Percentiles rank a stretch among this genome's conserved stretches.
Evolutionary conservation across 2,113 vertebrate genomes (phyloP).

Genomic region (Chunga burmeisteri): DNA sequence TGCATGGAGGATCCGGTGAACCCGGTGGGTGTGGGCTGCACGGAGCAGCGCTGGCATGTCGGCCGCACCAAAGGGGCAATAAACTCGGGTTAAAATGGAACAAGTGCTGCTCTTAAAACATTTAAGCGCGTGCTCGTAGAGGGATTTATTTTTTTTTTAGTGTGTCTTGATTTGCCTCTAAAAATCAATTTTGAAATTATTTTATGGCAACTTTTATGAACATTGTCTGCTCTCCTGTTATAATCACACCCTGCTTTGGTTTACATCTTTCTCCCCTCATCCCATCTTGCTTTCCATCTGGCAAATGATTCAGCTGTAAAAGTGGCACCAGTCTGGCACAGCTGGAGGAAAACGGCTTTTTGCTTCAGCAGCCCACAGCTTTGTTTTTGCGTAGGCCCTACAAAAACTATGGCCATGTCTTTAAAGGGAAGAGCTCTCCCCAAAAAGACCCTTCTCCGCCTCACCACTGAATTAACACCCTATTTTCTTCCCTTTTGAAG

Average conservation of each 20-base stretch:
- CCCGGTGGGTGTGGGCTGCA: neutral
- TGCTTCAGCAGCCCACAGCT: neutral
- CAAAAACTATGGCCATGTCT: neutral
- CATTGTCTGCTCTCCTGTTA: neutral
- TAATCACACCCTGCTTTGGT: neutral
- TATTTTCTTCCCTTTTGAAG: neutral
- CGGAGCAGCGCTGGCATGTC: accelerated
- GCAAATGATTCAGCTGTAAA: neutral
- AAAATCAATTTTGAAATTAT: conserved; percentile 19
- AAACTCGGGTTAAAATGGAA: neutral
- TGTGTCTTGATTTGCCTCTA: conserved; percentile 16
- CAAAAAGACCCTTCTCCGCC: neutral
- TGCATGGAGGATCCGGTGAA: neutral
- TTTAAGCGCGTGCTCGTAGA: neutral
- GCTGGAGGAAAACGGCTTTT: conserved; percentile 6
- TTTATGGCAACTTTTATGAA: conserved; percentile 1
- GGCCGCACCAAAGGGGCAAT: neutral
- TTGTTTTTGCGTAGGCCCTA: neutral
- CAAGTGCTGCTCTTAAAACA: neutral
- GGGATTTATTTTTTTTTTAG: neutral
- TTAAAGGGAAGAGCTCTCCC: neutral
- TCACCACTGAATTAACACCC: neutral
- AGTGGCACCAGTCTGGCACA: conserved; percentile 22
- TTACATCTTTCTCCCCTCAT: neutral
- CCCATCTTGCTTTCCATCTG: conserved; percentile 42